These are phyloP conservation scores for Neelides sp. DNA, from an alignment of 1,140 invertebrate genomes.

Conservation along the genomic window DNA sequence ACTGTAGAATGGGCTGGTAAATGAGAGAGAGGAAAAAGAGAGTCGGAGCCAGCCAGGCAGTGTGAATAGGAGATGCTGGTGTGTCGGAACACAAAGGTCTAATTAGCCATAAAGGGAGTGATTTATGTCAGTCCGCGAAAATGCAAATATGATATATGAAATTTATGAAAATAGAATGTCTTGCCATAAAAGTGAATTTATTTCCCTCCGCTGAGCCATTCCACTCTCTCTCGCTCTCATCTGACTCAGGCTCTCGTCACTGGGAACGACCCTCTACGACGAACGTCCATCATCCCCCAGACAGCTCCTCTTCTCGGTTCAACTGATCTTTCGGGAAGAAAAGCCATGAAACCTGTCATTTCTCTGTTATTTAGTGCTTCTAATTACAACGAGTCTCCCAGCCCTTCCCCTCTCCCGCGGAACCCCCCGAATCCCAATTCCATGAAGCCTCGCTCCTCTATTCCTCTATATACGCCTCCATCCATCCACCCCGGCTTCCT, in stretches of 20 bases:
- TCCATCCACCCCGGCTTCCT: neutral
- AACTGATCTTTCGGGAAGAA: slow-evolving; percentile 26
- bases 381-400: slow-evolving; percentile 29
- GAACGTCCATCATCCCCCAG: slow-evolving; percentile 29
- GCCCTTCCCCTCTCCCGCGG: slow-evolving; percentile 1
- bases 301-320: slow-evolving; percentile 26
- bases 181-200: slow-evolving; percentile 30
- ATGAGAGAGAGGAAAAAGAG: too few relatives aligned
- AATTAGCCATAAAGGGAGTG: slow-evolving; percentile 31
- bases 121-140: slow-evolving; percentile 29
- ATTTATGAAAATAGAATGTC: slow-evolving; percentile 15
- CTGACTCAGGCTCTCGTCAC: slow-evolving; percentile 29
- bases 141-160: slow-evolving; percentile 32
- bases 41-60: slow-evolving; percentile 16
- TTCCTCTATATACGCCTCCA: neutral
- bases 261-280: slow-evolving; percentile 15
- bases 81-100: slow-evolving; percentile 29
- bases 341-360: slow-evolving; percentile 25
- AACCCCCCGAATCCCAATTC: slow-evolving; percentile 1
- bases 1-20: too few relatives aligned
- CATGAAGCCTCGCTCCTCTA: slow-evolving; percentile 1
- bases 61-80: slow-evolving; percentile 29
- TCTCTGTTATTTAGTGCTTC: slow-evolving; percentile 26
- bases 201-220: slow-evolving; percentile 18
- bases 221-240: slow-evolving; percentile 14